Conservation (phyloP, 2,797 vertebrate species). For the Oreonectes daqikongensis region DNA sequence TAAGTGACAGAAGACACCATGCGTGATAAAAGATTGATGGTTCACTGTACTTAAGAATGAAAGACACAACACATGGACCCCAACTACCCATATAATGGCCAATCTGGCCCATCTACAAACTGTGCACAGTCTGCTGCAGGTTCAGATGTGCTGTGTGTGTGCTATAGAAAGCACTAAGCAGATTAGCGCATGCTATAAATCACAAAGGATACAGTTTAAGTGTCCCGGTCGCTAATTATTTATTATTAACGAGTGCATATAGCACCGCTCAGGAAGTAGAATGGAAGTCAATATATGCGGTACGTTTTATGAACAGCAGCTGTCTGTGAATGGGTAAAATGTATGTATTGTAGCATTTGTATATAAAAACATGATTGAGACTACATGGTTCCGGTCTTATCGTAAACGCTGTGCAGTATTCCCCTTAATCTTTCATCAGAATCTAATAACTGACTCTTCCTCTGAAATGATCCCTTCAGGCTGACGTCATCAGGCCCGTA, state of each 20-base stretch:
- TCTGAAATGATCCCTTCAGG: not conserved
- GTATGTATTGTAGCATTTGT: not conserved
- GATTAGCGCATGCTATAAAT: slow-evolving; percentile 57
- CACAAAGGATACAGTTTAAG: slow-evolving; percentile 58
- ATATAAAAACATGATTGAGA: not conserved
- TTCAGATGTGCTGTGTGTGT: slow-evolving; percentile 44
- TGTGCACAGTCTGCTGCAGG: slow-evolving; percentile 36
- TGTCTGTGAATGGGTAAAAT: slow-evolving; percentile 18
- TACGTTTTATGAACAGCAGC: slow-evolving; percentile 46
- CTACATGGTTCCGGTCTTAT: not conserved
- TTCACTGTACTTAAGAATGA: no score
- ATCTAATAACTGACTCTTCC: not conserved
- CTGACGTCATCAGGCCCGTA: not conserved
- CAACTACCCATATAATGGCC: not conserved
- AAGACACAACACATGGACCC: slow-evolving; percentile 24
- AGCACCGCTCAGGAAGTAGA: slow-evolving; percentile 70
- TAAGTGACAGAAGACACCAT: no score
- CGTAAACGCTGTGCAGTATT: not conserved
- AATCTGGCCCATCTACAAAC: not conserved
- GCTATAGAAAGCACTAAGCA: not conserved
- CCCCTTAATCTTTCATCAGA: not conserved
- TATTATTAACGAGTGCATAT: slow-evolving; percentile 60
- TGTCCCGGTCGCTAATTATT: slow-evolving; percentile 70
- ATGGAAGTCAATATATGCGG: slow-evolving; percentile 71
- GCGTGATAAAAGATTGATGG: no score